These are phyloP conservation scores for Sinopyrophorus schimmeli DNA, from an alignment of 2,888 invertebrate species.

Conservation along the genomic window DNA sequence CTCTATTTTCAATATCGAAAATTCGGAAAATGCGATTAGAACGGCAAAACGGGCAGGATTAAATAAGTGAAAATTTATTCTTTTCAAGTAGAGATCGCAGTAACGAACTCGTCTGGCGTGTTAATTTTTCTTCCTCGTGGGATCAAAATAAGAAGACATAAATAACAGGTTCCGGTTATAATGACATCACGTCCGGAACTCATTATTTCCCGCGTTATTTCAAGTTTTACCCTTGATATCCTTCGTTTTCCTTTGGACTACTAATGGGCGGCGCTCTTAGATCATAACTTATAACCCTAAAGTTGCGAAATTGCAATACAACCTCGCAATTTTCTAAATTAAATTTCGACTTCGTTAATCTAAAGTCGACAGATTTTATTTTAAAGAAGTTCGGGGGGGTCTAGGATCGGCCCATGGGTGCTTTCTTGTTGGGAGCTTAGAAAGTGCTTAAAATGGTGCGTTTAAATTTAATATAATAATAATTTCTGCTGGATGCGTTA, in stretches of 20 bases:
- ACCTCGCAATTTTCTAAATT: slow-evolving; percentile 18
- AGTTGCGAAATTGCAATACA: slow-evolving; percentile 20
- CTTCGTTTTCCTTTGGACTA: slow-evolving; percentile 49
- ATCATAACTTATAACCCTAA: slow-evolving; percentile 23
- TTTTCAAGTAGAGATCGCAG: slow-evolving; percentile 45
- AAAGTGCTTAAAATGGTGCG: too few species aligned
- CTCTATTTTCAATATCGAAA: not conserved
- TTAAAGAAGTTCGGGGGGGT: too few species aligned
- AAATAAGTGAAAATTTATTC: slow-evolving; percentile 46
- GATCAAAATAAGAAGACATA: slow-evolving; percentile 56
- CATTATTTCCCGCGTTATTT: slow-evolving; percentile 57
- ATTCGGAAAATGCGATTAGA: too few species aligned
- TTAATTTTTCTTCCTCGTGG: slow-evolving; percentile 53
- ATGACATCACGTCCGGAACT: slow-evolving; percentile 59
- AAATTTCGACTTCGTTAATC: too few species aligned
- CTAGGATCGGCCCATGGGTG: too few species aligned
- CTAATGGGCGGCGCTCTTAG: slow-evolving; percentile 43
- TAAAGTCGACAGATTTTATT: too few species aligned
- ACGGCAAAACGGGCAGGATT: slow-evolving; percentile 5
- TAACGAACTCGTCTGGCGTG: slow-evolving; percentile 47
- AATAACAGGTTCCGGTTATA: slow-evolving; percentile 57
- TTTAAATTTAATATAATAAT: too few species aligned
- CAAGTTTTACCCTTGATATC: slow-evolving; percentile 57
- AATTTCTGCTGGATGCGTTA: slow-evolving; percentile 22
- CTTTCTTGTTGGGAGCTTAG: too few species aligned